These are phyloP conservation scores for Linyphia triangularis DNA, from an alignment of 2,888 invertebrate species.

Conservation along the genomic window DNA sequence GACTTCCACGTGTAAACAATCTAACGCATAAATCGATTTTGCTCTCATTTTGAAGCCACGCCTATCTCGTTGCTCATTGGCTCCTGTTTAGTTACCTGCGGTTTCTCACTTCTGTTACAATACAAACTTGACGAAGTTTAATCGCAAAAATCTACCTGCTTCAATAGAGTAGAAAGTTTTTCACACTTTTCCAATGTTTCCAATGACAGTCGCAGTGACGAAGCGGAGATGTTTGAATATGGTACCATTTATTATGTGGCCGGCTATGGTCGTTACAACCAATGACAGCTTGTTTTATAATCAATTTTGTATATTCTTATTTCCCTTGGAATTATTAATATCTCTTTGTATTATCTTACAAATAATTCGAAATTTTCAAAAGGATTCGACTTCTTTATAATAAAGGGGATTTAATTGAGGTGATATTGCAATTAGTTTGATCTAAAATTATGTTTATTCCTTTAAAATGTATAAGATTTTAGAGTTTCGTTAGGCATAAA, in stretches of 20 bases:
- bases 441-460: no score
- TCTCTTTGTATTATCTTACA: not conserved
- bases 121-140: slow-evolving; percentile 40
- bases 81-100: slow-evolving; percentile 12
- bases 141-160: slow-evolving; percentile 17
- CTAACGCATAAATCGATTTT: slow-evolving; percentile 71
- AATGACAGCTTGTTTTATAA: slow-evolving; percentile 42
- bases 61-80: slow-evolving; percentile 57
- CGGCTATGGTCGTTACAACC: slow-evolving; percentile 5
- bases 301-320: slow-evolving; percentile 7
- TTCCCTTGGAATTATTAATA: slow-evolving; percentile 21
- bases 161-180: not conserved
- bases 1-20: slow-evolving; percentile 72
- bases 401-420: no score
- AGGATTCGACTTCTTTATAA: no score
- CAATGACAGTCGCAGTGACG: not conserved
- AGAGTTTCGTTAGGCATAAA: no score
- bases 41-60: slow-evolving; percentile 68
- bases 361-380: not conserved
- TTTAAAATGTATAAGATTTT: no score
- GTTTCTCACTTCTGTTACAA: slow-evolving; percentile 20
- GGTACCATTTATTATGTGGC: slow-evolving; percentile 55
- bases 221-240: not conserved
- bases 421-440: no score
- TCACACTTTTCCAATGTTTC: not conserved